phyloP scores from a whole-genome alignment of 2,888 invertebrate genomes.

The Heliconius erato region DNA sequence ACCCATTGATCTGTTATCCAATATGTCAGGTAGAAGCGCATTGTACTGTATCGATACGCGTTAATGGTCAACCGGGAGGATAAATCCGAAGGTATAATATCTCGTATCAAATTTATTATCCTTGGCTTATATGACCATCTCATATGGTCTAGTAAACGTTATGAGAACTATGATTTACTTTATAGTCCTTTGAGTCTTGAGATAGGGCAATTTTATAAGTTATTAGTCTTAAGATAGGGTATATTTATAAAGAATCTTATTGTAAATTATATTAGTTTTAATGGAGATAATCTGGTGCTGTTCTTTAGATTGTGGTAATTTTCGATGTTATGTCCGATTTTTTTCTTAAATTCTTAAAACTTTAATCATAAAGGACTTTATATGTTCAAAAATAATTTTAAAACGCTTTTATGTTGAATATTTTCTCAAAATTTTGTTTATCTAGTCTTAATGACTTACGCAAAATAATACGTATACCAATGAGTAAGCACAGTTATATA shows the following conservation, averaged over 20 bases:
- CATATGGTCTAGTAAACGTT: constrained; percentile 6
- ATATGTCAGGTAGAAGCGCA: neutral
- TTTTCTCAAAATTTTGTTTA: neutral
- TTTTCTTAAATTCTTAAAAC: no score
- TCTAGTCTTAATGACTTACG: neutral
- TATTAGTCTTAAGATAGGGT: neutral
- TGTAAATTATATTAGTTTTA: neutral
- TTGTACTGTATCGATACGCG: neutral
- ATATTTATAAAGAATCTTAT: neutral
- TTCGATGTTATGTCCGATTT: no score
- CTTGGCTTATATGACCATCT: constrained; percentile 11
- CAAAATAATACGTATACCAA: no score
- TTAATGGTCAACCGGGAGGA: neutral
- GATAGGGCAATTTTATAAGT: neutral
- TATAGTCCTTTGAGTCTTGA: neutral
- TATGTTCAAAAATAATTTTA: neutral
- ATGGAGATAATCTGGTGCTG: no score
- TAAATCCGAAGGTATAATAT: constrained; percentile 6
- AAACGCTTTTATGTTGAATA: neutral
- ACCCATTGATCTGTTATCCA: neutral
- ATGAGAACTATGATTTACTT: neutral
- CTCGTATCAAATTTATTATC: constrained; percentile 19
- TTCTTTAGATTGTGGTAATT: no score
- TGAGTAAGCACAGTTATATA: no score
- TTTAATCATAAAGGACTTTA: no score